Percentiles rank a stretch among this genome's conserved stretches.
These are phyloP conservation scores for Pseudomugil tenellus DNA, from an alignment of 2,797 vertebrate species.

Conservation along the genomic window DNA sequence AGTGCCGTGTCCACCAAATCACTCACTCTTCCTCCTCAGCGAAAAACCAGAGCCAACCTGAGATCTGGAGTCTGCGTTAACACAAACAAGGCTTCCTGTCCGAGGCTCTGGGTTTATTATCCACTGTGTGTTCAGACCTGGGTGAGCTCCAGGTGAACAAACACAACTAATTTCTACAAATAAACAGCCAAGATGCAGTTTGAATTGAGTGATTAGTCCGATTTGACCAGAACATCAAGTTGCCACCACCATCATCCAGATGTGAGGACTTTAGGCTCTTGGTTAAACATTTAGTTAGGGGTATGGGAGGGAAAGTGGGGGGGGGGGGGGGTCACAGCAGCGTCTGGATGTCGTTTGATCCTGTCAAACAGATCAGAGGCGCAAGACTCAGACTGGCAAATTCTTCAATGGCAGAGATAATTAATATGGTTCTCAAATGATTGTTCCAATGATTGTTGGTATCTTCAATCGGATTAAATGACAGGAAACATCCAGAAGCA, in stretches of 20 bases:
- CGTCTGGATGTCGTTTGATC: conserved; percentile 59
- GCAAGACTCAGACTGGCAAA: conserved; percentile 14
- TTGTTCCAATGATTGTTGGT: too few species aligned
- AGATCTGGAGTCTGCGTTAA: conserved; percentile 29
- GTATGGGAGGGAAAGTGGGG: neutral
- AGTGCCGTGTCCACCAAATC: conserved; percentile 42
- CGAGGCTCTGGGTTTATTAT: conserved; percentile 31
- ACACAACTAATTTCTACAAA: conserved; percentile 79
- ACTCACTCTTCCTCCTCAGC: conserved; percentile 13
- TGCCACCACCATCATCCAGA: conserved; percentile 46
- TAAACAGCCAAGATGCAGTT: conserved; percentile 71
- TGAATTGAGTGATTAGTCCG: conserved; percentile 65
- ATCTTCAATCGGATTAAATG: too few species aligned
- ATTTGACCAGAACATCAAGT: conserved; percentile 41
- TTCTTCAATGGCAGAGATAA: conserved; percentile 8
- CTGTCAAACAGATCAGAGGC: conserved; percentile 55
- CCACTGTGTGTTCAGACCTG: conserved; percentile 36
- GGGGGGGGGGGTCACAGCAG: conserved; percentile 2
- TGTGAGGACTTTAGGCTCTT: conserved; percentile 59
- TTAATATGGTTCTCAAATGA: conserved; percentile 13
- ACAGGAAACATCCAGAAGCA: too few species aligned
- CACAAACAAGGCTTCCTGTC: conserved; percentile 70
- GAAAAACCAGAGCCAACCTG: conserved; percentile 16
- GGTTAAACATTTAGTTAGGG: conserved; percentile 73
- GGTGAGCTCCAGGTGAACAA: conserved; percentile 77